Base-by-base conservation (phyloP, 64 coral and sea anemone species). In the Stylophora pistillata region DNA sequence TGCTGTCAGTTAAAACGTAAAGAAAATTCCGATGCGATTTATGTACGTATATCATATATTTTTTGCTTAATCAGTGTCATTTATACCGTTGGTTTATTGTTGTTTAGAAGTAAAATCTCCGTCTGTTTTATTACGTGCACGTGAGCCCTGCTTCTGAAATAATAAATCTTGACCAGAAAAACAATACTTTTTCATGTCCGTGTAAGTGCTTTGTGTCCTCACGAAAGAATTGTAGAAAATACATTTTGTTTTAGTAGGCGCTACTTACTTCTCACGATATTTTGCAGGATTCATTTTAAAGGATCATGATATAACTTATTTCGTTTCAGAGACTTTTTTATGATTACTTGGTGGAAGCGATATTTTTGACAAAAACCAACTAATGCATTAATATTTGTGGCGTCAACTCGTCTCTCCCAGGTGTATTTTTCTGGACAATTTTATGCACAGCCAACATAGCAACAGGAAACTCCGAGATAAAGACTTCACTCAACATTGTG, bases 51-150 rank as follows among this genome's bases (percentile, higher is more conserved):
- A 17, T 68, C 26, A 68, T 68, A 26, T 21, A 21, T 11, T 53
- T 76, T 68, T 76, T 34, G 3, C 73, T 23, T 23, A 21, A 41
- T 74, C 30, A 76, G 32, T 53, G 73, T 76, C 34, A 76, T 76
- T 23, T 52, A 76, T 76, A 76, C 7, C 3, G 32, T 53, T 53
- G 32, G 73, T 79, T 30, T 79, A 56, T 79, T 82, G 31, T 82
- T 32, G 31, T 37, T 16, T 31, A 29, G 29, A 31, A 82, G 30
- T 12, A 37, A 82, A 64, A 64, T 64, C 78, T 62, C 17, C 56
- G 21, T 63, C 57, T 82, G 58, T 64, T 82, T 82, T 82, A 68
- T 82, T 57, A 32, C 18, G 28, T 64, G 57, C 64, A 68, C 64
- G 64, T n/a, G 64, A 68, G 64, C 5, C 25, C 64, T 10, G 17